Evolutionary conservation across 2,113 vertebrate genomes (phyloP).

Genomic region (Choloepus hoffmanni): DNA sequence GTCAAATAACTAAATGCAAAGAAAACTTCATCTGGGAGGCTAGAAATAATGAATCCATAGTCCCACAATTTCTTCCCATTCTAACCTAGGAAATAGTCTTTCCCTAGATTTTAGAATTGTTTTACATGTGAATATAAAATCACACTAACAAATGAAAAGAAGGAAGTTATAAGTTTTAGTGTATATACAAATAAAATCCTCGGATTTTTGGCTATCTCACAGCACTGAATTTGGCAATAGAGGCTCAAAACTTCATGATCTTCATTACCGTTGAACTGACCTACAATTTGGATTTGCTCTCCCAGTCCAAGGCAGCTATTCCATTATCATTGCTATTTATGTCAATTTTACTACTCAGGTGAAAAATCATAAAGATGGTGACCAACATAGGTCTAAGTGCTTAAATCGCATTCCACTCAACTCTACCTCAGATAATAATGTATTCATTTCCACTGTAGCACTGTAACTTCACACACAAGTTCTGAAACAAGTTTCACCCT

Average conservation of each 20-base stretch:
- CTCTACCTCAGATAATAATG: not conserved
- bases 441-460: constrained; percentile 11
- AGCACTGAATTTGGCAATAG: not conserved
- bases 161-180: not conserved
- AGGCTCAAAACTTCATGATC: not conserved
- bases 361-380: constrained; percentile 14
- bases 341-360: not conserved
- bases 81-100: not conserved
- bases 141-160: not conserved
- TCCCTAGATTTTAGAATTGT: constrained; percentile 3
- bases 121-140: not conserved
- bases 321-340: not conserved
- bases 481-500: constrained; percentile 47
- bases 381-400: not conserved
- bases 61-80: constrained; percentile 13
- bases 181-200: not conserved
- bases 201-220: not conserved
- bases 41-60: constrained; percentile 11
- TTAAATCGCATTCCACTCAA: not conserved
- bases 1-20: constrained; percentile 29
- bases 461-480: not conserved
- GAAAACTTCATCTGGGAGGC: not conserved
- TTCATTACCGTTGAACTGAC: not conserved
- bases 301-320: not conserved
- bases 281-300: constrained; percentile 30